A percentile compares a stretch with the other conserved stretches of the same genome.
Evolutionary conservation across 1,140 invertebrate species (phyloP).

Genomic region (Holcopasites calliopsidis): DNA sequence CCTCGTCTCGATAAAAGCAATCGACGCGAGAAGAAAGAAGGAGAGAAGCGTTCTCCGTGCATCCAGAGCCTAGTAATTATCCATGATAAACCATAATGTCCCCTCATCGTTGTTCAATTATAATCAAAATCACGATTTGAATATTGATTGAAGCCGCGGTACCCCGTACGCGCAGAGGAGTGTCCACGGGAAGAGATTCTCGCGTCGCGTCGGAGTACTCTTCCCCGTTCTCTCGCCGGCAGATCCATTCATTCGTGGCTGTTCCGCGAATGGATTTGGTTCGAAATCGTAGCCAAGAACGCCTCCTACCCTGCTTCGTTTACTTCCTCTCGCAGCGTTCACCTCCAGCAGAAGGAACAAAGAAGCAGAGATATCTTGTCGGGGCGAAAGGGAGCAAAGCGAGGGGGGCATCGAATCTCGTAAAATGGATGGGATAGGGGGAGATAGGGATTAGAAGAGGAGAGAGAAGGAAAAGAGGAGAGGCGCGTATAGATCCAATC

Average conservation of each 20-base stretch:
- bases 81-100: conserved; percentile 76
- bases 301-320: too few relatives aligned
- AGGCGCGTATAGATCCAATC: conserved; percentile 75
- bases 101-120: conserved; percentile 77
- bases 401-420: not conserved
- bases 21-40: not conserved
- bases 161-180: conserved; percentile 49
- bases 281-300: too few relatives aligned
- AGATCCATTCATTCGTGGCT: conserved; percentile 67
- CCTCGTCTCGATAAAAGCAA: conserved; percentile 4
- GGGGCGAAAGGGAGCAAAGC: not conserved
- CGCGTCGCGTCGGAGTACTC: conserved; percentile 22
- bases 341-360: not conserved
- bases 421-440: too few relatives aligned
- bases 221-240: conserved; percentile 57
- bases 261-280: too few relatives aligned
- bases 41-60: conserved; percentile 48
- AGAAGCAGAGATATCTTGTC: conserved; percentile 8
- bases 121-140: conserved; percentile 74
- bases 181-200: conserved; percentile 14
- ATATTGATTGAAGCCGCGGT: conserved; percentile 72
- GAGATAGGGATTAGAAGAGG: not conserved
- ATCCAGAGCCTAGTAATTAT: conserved; percentile 73
- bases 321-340: not conserved
- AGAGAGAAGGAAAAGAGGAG: conserved; percentile 22